Evolutionary conservation across 1,140 invertebrate genomes (phyloP).

Genomic region (Drepana arcuata): DNA sequence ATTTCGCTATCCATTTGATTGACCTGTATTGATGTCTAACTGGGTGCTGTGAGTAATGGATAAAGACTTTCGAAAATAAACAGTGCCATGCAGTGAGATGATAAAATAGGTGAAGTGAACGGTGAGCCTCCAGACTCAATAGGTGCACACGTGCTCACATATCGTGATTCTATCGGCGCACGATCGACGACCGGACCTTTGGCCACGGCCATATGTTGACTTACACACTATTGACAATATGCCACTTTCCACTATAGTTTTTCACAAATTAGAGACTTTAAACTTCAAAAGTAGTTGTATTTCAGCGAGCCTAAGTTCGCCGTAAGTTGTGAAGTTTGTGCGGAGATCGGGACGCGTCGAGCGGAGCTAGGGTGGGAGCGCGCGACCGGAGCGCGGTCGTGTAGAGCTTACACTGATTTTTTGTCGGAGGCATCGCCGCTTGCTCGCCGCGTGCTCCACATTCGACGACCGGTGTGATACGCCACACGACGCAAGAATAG

Average conservation of each 20-base stretch:
- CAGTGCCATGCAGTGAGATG: slow-evolving; percentile 32
- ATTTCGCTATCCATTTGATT: too few species aligned
- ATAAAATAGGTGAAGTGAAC: slow-evolving; percentile 56
- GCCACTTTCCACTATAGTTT: slow-evolving; percentile 45
- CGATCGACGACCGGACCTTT: slow-evolving; percentile 40
- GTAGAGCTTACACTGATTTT: slow-evolving; percentile 68
- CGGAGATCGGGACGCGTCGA: slow-evolving; percentile 26
- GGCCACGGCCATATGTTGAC: slow-evolving; percentile 54
- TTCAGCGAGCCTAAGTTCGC: slow-evolving; percentile 9
- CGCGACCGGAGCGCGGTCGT: slow-evolving; percentile 49
- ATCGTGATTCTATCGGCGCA: slow-evolving; percentile 54
- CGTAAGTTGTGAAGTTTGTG: slow-evolving; percentile 13
- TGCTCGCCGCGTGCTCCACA: slow-evolving; percentile 52
- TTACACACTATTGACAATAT: slow-evolving; percentile 51
- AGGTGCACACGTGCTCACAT: slow-evolving; percentile 57
- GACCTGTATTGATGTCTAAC: too few species aligned
- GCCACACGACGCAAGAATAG: slow-evolving; percentile 24
- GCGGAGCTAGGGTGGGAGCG: slow-evolving; percentile 23
- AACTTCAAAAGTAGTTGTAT: not conserved
- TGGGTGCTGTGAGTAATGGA: too few species aligned
- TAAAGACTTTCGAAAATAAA: slow-evolving; percentile 35
- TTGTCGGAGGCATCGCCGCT: slow-evolving; percentile 62
- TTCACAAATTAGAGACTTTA: slow-evolving; percentile 14
- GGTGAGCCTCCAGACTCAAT: slow-evolving; percentile 47
- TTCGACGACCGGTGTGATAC: slow-evolving; percentile 60